Conservation (phyloP, 1,140 invertebrate species). For the Penaeus chinensis region DNA sequence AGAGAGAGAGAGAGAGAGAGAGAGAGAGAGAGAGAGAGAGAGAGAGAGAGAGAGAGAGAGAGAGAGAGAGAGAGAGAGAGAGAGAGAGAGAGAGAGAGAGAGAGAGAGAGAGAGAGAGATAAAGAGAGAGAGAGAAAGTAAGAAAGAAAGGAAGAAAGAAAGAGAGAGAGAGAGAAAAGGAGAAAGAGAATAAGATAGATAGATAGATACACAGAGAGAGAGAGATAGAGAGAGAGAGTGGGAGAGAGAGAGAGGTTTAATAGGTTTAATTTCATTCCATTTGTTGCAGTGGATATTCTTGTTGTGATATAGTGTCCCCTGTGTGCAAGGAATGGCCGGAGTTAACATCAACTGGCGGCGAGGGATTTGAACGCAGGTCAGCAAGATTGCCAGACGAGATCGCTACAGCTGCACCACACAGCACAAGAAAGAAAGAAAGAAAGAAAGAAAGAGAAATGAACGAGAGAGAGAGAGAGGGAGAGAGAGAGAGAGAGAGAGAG, state of each 20-base stretch:
- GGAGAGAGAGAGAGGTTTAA: no score
- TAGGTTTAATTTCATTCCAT: no score
- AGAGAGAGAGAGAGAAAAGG: background rate
- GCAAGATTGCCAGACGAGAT: background rate
- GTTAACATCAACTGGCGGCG: no score
- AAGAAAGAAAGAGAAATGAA: background rate
- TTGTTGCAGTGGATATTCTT: no score
- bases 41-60: background rate
- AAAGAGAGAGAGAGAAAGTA: background rate
- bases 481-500: background rate
- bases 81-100: background rate
- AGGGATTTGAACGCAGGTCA: background rate
- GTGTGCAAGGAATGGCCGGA: no score
- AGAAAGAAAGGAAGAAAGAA: background rate
- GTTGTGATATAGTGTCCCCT: no score
- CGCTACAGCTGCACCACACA: no score
- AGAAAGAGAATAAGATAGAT: background rate
- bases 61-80: slow-evolving; percentile 1
- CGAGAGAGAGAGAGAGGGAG: background rate
- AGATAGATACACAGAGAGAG: background rate
- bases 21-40: background rate
- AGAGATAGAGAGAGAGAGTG: background rate
- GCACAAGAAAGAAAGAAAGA: no score
- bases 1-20: background rate
- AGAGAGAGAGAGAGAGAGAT: no score